phyloP scores from a whole-genome alignment of 2,888 invertebrate species.

The Cephonodes hylas region DNA sequence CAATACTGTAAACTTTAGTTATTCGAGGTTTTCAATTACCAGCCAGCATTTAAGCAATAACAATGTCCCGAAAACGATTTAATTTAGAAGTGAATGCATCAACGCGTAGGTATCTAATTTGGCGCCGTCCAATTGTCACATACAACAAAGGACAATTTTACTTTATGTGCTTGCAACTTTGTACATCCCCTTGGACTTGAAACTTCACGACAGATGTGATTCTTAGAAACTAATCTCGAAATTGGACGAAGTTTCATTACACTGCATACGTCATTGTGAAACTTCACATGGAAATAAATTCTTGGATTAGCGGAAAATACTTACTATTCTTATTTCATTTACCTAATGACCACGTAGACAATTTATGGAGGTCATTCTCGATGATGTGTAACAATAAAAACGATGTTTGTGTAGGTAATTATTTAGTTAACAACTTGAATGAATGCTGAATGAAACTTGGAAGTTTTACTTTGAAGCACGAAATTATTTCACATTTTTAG shows the following conservation, averaged over 20 bases:
- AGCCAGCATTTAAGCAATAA: not conserved
- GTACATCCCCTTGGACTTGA: constrained; percentile 25
- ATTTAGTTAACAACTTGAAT: too few species aligned
- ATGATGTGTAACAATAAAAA: too few species aligned
- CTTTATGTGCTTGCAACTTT: constrained; percentile 19
- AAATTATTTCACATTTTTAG: too few species aligned
- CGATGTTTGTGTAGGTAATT: too few species aligned
- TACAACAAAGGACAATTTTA: constrained; percentile 31
- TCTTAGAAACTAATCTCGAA: constrained; percentile 29
- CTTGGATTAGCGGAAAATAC: not conserved
- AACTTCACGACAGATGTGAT: constrained; percentile 30
- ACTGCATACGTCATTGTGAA: not conserved
- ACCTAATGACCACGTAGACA: too few species aligned
- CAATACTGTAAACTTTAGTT: not conserved
- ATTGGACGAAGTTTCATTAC: constrained; percentile 20
- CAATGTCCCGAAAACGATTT: not conserved
- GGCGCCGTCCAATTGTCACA: constrained; percentile 8
- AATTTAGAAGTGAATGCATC: not conserved
- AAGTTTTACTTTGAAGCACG: too few species aligned
- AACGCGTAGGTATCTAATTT: constrained; percentile 4
- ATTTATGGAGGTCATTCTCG: too few species aligned
- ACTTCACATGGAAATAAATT: not conserved
- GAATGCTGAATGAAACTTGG: too few species aligned
- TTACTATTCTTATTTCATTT: too few species aligned
- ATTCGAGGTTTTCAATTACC: not conserved